Conservation (phyloP, 1,140 invertebrate genomes). For the Meloidogyne chitwoodi region DNA sequence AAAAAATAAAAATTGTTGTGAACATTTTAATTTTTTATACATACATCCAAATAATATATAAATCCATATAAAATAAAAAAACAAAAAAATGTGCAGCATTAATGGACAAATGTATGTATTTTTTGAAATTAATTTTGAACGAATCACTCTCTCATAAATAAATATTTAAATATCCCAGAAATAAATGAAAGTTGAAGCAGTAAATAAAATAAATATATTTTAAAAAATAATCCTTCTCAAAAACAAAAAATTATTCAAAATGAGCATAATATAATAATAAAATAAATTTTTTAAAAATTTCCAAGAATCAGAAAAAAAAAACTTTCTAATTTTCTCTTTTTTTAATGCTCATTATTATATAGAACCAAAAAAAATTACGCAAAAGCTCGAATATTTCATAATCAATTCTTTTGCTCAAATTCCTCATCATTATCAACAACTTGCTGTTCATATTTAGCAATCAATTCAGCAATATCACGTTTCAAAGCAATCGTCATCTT, state of each 20-base stretch:
- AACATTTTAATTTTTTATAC: no score
- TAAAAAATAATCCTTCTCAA: neutral
- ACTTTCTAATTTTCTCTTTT: no score
- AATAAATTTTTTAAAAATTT: neutral
- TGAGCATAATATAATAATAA: neutral
- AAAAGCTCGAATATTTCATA: neutral
- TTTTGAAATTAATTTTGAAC: neutral
- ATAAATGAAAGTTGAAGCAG: neutral
- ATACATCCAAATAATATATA: no score
- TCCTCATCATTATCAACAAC: neutral
- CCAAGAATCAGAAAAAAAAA: no score
- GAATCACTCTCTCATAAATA: neutral
- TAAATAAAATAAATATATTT: neutral
- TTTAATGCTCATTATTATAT: no score
- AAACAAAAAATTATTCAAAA: neutral
- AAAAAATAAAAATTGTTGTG: neutral
- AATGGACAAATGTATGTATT: no score
- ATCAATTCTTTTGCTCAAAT: neutral
- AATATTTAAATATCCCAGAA: neutral
- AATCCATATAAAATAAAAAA: no score
- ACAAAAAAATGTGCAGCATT: no score
- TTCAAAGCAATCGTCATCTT: neutral
- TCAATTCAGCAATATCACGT: neutral
- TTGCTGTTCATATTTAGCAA: neutral
- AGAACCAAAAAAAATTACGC: neutral